Evolutionary conservation across 64 coral and sea anemone genomes (phyloP).

Genomic region (Montipora foliosa): DNA sequence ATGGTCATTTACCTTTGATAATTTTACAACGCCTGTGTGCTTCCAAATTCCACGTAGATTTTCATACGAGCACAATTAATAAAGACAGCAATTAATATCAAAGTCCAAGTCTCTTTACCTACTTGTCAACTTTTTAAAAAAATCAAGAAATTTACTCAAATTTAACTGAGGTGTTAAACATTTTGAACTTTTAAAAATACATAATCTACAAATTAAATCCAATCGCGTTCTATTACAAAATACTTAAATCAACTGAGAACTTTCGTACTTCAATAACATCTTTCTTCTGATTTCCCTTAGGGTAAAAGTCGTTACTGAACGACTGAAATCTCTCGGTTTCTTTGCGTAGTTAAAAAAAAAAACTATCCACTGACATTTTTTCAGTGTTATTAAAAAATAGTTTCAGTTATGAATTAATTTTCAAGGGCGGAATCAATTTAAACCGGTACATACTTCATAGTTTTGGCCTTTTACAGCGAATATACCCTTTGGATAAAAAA

Average conservation of each 20-base stretch:
- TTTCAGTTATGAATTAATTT: not conserved
- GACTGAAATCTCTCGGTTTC: no score
- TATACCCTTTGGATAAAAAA: not conserved
- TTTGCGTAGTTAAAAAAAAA: no score
- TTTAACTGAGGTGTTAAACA: no score
- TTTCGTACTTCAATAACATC: no score
- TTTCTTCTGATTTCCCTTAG: no score
- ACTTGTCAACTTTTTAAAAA: not conserved
- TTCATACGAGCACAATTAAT: no score
- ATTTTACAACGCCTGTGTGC: not conserved
- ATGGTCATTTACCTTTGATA: not conserved
- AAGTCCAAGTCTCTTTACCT: not conserved
- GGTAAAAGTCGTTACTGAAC: no score
- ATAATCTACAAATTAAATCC: no score
- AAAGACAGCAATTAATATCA: constrained; percentile 7
- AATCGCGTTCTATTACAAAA: no score
- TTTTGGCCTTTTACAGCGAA: not conserved
- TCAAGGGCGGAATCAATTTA: not conserved
- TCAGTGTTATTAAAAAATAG: not conserved
- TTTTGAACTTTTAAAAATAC: no score
- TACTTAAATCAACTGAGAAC: no score
- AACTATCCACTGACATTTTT: not conserved
- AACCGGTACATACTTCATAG: not conserved
- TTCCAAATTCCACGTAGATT: not conserved
- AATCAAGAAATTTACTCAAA: no score